Percentiles rank a stretch among this genome's conserved stretches.
Evolutionary conservation across 2,113 vertebrate genomes (phyloP).

Genomic region (Nycticorax nycticorax): DNA sequence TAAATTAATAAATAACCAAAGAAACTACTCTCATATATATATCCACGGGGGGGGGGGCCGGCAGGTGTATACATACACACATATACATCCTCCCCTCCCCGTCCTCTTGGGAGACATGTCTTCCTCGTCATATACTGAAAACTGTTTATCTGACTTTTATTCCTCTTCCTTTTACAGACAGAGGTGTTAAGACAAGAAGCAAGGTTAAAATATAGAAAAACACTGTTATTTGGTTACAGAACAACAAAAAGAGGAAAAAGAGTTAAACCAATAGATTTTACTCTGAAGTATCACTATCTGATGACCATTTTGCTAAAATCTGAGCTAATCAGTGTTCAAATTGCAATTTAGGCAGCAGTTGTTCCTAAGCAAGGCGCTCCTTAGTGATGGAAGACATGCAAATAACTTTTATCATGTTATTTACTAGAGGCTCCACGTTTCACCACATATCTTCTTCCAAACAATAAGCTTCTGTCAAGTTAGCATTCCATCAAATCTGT

Average conservation of each 20-base stretch:
- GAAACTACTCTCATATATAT: background rate
- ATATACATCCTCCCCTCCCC: too few species aligned
- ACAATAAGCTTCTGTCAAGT: slow-evolving; percentile 54
- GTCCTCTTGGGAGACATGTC: background rate
- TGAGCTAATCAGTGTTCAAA: background rate
- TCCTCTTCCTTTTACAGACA: background rate
- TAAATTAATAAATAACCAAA: background rate
- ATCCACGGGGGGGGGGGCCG: too few species aligned
- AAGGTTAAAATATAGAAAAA: background rate
- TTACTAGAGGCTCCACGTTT: background rate
- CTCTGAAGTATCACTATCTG: background rate
- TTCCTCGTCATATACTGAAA: background rate
- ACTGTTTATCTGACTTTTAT: background rate
- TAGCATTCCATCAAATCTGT: slow-evolving; percentile 56
- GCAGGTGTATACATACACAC: background rate
- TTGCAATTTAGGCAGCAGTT: background rate
- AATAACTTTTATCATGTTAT: background rate
- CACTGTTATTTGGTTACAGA: background rate
- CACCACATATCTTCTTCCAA: slow-evolving; percentile 9
- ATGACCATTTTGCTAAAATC: background rate
- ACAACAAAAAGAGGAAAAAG: background rate
- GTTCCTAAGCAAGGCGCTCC: background rate
- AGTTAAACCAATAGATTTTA: background rate
- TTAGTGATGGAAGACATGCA: background rate
- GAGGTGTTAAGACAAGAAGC: background rate